Evolutionary conservation across 2,888 invertebrate species (phyloP).

Genomic region (Scaptodrosophila latifasciaeformis): DNA sequence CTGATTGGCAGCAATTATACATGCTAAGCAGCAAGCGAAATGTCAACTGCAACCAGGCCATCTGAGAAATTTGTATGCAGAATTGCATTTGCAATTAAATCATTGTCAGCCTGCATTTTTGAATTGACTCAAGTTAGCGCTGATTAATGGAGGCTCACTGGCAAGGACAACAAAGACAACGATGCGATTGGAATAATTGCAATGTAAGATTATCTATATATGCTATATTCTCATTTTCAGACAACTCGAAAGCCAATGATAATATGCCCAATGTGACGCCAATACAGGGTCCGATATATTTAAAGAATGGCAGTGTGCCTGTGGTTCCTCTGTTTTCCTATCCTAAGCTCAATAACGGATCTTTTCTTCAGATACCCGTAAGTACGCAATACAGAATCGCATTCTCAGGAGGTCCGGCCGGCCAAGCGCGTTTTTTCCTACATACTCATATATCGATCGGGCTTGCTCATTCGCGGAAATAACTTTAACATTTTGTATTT

Average conservation of each 20-base stretch:
- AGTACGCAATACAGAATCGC: slow-evolving; percentile 74
- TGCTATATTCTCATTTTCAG: slow-evolving; percentile 18
- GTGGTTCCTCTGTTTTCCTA: slow-evolving; percentile 91
- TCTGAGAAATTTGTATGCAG: slow-evolving; percentile 3
- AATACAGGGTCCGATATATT: slow-evolving; percentile 90
- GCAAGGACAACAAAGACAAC: not conserved
- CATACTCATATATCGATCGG: slow-evolving; percentile 56
- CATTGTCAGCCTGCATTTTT: not conserved
- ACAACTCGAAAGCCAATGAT: slow-evolving; percentile 51
- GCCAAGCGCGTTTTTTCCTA: slow-evolving; percentile 25
- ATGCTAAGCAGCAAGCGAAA: slow-evolving; percentile 2
- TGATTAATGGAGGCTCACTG: slow-evolving; percentile 4
- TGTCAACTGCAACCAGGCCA: not conserved
- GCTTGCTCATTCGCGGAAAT: slow-evolving; percentile 71
- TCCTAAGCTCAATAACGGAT: slow-evolving; percentile 88
- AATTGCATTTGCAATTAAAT: not conserved
- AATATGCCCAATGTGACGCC: slow-evolving; percentile 84
- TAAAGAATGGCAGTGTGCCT: slow-evolving; percentile 90
- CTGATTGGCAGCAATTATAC: not conserved
- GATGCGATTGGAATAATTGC: not conserved
- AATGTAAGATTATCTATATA: not conserved
- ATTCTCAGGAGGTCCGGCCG: not conserved
- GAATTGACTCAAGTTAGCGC: not conserved
- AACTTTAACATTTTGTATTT: slow-evolving; percentile 54
- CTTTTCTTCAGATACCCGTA: slow-evolving; percentile 92